Percentiles rank a stretch among this genome's conserved stretches.
Conservation (phyloP, 2,113 vertebrate species). For the Sapayoa aenigma region DNA sequence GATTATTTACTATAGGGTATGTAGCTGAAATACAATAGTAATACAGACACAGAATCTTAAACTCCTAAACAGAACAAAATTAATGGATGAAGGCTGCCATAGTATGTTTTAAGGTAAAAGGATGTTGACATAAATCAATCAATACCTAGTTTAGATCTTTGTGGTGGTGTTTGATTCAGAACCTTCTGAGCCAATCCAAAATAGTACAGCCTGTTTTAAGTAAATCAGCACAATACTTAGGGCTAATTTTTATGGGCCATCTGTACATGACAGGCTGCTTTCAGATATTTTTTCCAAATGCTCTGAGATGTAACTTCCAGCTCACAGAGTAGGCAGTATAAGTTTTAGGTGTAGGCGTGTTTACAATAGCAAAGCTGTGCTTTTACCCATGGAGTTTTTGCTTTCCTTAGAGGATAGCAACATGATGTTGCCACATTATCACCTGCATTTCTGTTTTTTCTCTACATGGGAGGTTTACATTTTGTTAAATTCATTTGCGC, state of each 20-base stretch:
- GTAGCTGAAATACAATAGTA: conserved; percentile 35
- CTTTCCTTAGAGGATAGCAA: neutral
- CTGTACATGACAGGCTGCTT: neutral
- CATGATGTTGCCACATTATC: neutral
- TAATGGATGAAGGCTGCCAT: neutral
- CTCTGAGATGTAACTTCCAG: neutral
- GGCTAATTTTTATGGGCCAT: neutral
- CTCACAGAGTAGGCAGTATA: neutral
- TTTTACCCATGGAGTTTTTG: neutral
- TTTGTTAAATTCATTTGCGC: neutral
- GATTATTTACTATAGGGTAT: conserved; percentile 53
- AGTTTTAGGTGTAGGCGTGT: neutral
- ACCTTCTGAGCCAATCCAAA: neutral
- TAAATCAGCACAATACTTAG: neutral
- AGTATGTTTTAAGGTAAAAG: neutral
- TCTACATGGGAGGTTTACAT: neutral
- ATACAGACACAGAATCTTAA: neutral
- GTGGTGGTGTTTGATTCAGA: neutral
- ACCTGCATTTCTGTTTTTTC: neutral
- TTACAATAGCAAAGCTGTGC: neutral
- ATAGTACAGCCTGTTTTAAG: neutral
- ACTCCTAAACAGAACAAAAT: conserved; percentile 1
- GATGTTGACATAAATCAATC: conserved; percentile 6
- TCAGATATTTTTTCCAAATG: neutral
- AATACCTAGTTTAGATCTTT: conserved; percentile 1